These are phyloP conservation scores for Neotoma lepida DNA, from an alignment of 2,113 vertebrate species.

Conservation along the genomic window DNA sequence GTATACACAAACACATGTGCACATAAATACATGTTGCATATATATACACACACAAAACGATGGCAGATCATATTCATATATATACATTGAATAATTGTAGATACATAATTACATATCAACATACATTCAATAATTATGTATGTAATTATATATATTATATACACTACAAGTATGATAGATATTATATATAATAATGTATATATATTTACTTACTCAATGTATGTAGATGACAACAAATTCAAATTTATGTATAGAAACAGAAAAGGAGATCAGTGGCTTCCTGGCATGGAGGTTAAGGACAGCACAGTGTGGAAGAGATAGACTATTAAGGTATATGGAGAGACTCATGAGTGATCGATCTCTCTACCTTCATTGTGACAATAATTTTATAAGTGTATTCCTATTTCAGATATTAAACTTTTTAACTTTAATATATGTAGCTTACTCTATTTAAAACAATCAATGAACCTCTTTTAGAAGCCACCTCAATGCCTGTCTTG, in stretches of 20 bases:
- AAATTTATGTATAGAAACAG: background rate
- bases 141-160: background rate
- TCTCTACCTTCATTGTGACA: background rate
- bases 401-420: background rate
- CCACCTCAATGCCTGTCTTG: background rate
- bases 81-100: background rate
- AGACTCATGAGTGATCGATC: background rate
- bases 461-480: background rate
- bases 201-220: background rate
- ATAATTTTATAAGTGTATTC: background rate
- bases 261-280: background rate
- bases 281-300: background rate
- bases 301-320: background rate
- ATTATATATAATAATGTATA: too few relatives aligned
- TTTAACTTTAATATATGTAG: background rate
- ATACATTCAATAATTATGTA: too few relatives aligned
- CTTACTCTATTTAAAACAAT: slow-evolving; percentile 1
- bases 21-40: background rate
- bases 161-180: background rate
- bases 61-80: background rate
- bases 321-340: fast-evolving
- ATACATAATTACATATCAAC: background rate
- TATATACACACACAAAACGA: too few relatives aligned
- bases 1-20: background rate
- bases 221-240: background rate